Conservation (phyloP, 2,888 invertebrate species). For the Myathropa florea region DNA sequence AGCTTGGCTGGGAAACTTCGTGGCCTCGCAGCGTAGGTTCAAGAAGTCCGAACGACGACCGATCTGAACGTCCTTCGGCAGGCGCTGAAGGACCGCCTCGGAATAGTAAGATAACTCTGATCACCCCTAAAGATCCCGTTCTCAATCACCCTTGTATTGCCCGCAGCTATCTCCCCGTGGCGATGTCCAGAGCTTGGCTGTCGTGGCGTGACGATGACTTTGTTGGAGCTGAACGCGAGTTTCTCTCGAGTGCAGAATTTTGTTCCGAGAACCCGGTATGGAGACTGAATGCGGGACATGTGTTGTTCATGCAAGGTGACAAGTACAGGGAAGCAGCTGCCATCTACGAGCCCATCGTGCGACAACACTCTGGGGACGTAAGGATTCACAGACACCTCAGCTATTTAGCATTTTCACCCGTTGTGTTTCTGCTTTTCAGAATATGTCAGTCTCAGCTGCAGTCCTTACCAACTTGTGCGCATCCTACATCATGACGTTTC, state of each 20-base stretch:
- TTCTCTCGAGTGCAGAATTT: constrained; percentile 98
- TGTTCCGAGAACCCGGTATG: constrained; percentile 98
- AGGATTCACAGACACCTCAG: constrained; percentile 51
- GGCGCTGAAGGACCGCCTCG: constrained; percentile 93
- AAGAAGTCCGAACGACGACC: constrained; percentile 93
- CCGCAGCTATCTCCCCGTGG: constrained; percentile 93
- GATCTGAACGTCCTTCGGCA: constrained; percentile 94
- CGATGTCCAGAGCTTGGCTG: constrained; percentile 99
- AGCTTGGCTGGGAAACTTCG: constrained; percentile 94
- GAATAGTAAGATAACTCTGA: constrained; percentile 83
- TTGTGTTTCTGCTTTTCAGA: constrained; percentile 81
- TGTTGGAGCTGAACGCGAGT: constrained; percentile 96
- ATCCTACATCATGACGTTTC: constrained; percentile 99
- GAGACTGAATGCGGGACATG: constrained; percentile 99
- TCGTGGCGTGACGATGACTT: constrained; percentile 99
- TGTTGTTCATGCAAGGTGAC: constrained; percentile 99
- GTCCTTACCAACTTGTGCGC: constrained; percentile 99
- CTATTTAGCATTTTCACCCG: not conserved
- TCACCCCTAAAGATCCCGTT: no score
- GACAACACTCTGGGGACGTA: constrained; percentile 94
- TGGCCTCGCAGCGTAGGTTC: constrained; percentile 95
- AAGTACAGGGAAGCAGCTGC: constrained; percentile 99
- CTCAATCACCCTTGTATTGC: not conserved
- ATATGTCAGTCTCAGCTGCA: constrained; percentile 97
- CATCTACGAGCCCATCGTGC: constrained; percentile 98